Percentiles rank a stretch among this genome's conserved stretches.
Conservation (phyloP, 1,140 invertebrate genomes). For the Macrocentrus cingulum region DNA sequence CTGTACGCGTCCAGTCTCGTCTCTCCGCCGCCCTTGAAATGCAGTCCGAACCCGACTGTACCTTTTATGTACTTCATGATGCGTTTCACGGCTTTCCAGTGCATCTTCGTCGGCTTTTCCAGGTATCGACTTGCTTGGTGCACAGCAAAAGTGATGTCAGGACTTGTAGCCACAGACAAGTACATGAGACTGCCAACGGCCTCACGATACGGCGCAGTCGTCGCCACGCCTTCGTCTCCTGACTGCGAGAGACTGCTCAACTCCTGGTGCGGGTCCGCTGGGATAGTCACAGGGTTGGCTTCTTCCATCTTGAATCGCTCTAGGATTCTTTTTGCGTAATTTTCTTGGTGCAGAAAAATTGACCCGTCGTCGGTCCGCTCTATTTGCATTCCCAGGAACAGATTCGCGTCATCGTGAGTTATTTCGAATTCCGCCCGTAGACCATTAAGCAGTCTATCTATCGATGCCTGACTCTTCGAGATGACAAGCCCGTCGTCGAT, state of each 20-base stretch:
- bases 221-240: too few species aligned
- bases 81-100: slow-evolving; percentile 36
- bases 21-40: slow-evolving; percentile 8
- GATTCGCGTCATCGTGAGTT: slow-evolving; percentile 15
- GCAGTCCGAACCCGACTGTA: slow-evolving; percentile 16
- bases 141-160: slow-evolving; percentile 45
- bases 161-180: slow-evolving; percentile 40
- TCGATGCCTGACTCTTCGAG: slow-evolving; percentile 7
- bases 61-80: slow-evolving; percentile 38
- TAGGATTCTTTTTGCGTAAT: slow-evolving; percentile 15
- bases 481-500: slow-evolving; percentile 19
- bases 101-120: slow-evolving; percentile 28
- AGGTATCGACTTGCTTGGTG: slow-evolving; percentile 31
- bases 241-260: background rate
- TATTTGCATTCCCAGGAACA: slow-evolving; percentile 22
- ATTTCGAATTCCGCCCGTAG: slow-evolving; percentile 17
- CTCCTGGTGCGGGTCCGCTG: slow-evolving; percentile 11
- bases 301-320: slow-evolving; percentile 18
- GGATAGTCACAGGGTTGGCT: slow-evolving; percentile 18
- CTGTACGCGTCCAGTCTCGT: slow-evolving; percentile 27
- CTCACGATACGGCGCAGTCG: slow-evolving; percentile 20
- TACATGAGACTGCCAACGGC: slow-evolving; percentile 44
- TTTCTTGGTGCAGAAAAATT: slow-evolving; percentile 21
- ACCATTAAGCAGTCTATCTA: background rate
- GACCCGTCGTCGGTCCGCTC: slow-evolving; percentile 8